Base-by-base conservation (phyloP, 2,113 vertebrate genomes). In the Urocynchramus pylzowi region DNA sequence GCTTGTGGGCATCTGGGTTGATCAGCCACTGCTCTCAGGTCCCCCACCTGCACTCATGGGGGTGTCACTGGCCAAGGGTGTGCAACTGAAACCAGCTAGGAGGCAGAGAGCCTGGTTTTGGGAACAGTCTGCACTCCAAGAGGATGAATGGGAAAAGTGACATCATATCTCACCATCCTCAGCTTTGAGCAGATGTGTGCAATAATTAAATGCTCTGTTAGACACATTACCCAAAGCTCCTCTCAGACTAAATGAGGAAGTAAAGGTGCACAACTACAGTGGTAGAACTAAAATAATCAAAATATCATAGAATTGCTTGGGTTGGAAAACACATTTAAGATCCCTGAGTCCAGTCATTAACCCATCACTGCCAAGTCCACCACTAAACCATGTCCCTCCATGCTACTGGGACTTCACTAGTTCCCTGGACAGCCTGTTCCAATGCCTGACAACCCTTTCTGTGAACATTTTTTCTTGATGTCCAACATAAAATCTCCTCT, bases 331-430 rank as follows among this genome's bases (percentile, higher is more conserved):
- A 53, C 24, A 22, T 27, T 45, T 44, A 12, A 79, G 14, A 52
- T 20, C 17, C 5, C 47, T 22, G n/a, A 30, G 33, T 71, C n/a
- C 11, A 59, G 1, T 30, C 0, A 0, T 45, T 71, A 73, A 73
- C 18, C 28, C 30, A 53, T 30, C 14, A 59, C 21, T 85, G 39
- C 33, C 45, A 65, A 35, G 39, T 23, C 24, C n/a, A 45, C 12
- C 30, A 65, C n/a, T 45, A 59, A 73, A 41, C 17, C 12, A 27
- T 13, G 24, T 45, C 33, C 17, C 12, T 85, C 39, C 59, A 14
- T 13, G 10, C 24, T 44, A 20, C 39, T 39, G 45, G 31, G 59
- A 35, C 15, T 27, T 33, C 30, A 41, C 12, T 20, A 16, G 12
- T 53, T 59, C 45, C 17, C 45, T 26, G 4, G 24, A 31, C 14